Conservation (phyloP, 2,888 invertebrate genomes). For the Spicauda simplicius region DNA sequence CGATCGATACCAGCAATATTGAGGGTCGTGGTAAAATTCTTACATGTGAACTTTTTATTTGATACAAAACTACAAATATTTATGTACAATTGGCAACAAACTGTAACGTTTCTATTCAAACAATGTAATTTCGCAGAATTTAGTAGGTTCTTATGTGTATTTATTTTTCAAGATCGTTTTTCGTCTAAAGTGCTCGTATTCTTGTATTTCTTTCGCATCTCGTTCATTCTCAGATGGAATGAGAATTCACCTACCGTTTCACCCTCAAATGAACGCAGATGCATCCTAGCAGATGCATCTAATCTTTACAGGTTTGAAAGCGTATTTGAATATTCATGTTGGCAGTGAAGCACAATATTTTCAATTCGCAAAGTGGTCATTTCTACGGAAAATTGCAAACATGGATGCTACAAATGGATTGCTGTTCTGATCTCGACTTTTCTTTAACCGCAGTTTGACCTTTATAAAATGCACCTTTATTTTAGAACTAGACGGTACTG, state of each 20-base stretch:
- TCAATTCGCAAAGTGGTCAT: slow-evolving; percentile 30
- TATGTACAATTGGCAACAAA: no score
- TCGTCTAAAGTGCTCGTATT: no score
- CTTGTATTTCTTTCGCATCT: no score
- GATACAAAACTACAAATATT: no score
- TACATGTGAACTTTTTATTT: no score
- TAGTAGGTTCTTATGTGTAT: no score
- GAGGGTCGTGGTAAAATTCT: no score
- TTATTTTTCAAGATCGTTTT: no score
- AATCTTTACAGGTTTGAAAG: not conserved
- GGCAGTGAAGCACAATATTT: slow-evolving; percentile 15
- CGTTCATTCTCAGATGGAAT: no score
- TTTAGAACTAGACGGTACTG: not conserved
- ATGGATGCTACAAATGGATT: slow-evolving; percentile 12
- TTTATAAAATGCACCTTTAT: slow-evolving; percentile 1
- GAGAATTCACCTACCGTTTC: not conserved
- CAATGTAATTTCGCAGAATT: no score
- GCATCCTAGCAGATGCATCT: not conserved
- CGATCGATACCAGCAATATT: no score
- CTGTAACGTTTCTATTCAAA: no score
- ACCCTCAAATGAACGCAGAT: not conserved
- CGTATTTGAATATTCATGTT: slow-evolving; percentile 20
- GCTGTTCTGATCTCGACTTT: not conserved
- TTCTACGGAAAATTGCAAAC: slow-evolving; percentile 14
- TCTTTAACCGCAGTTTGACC: not conserved